phyloP scores from a whole-genome alignment of 2,888 invertebrate genomes.

The Prosopocoilus inquinatus region DNA sequence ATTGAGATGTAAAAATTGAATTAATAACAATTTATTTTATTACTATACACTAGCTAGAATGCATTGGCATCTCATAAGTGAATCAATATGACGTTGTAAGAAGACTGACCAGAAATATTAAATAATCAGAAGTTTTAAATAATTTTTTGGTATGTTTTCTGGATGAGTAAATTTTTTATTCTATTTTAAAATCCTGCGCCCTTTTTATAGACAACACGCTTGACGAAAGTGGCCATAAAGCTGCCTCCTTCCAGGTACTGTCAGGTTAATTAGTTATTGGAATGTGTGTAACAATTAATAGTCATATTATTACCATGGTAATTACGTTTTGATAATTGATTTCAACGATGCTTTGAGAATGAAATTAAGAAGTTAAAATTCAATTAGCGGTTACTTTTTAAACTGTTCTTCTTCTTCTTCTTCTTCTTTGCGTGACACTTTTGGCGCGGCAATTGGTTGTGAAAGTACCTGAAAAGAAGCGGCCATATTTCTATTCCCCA shows the following conservation, averaged over 20 bases:
- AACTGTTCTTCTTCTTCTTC: constrained; percentile 7
- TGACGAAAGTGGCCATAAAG: no score
- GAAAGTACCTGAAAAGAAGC: constrained; percentile 33
- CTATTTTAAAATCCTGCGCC: no score
- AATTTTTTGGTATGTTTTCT: no score
- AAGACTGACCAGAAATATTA: no score
- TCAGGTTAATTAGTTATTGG: not conserved
- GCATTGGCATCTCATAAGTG: no score
- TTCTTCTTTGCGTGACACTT: constrained; percentile 6
- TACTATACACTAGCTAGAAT: no score
- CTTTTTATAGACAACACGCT: no score
- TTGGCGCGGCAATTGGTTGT: constrained; percentile 27
- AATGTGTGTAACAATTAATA: not conserved
- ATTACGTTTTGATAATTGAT: not conserved
- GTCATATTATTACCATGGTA: not conserved
- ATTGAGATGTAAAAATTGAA: not conserved
- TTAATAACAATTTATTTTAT: no score
- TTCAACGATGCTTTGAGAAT: not conserved
- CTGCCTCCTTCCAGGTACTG: no score
- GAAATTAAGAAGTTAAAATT: not conserved
- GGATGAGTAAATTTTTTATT: no score
- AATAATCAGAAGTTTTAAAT: no score
- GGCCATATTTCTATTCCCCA: constrained; percentile 51
- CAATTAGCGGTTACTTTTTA: constrained; percentile 5
- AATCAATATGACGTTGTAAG: no score